Base-by-base conservation (phyloP, 2,113 vertebrate species). In the Zosterops japonicus region DNA sequence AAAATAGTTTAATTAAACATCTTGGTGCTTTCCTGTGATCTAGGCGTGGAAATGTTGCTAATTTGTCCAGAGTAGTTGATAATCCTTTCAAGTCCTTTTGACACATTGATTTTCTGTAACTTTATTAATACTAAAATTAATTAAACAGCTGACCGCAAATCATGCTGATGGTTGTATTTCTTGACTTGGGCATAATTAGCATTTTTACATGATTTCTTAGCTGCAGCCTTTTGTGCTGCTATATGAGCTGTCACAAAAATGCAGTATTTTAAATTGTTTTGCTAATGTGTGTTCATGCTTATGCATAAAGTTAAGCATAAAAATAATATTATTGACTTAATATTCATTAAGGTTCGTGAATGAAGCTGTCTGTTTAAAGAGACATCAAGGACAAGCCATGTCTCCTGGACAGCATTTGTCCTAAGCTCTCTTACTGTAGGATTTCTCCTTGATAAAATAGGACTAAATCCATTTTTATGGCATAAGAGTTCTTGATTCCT, bases 71-170 rank as follows among this genome's bases (percentile, higher is more conserved):
- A 81, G 83, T 12, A 74, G 85, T 27, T 93, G 63, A 78, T 94
- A 94, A 95, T 95, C 71, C 78, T 96, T 96, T 95, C 87, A 94
- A 94, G 85, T 96, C 63, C 50, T 90, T 95, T 94, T 94, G 87
- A 93, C 85, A 90, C 79, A 93, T 93, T 88, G 94, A 90, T 96
- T 94, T 97, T 81, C 87, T 96, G 59, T 86, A 88, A 94, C 84
- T 95, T 91, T 95, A 95, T 94, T 95, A 96, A 85, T 91, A 94
- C 59, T 68, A 85, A 93, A 94, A 95, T 95, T 95, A 96, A 93
- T 95, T 95, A 93, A 96, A 41, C 19, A 70, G 47, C 82, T 93
- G 84, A 83, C 89, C 10, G 1, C 82, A 96, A 93, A 95, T 96
- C 90, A 77, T 81, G 85, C 79, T 76, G 88, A 67, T 90, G 81